Conservation (phyloP, 2,888 invertebrate species). For the Anagyrus pseudococci region DNA sequence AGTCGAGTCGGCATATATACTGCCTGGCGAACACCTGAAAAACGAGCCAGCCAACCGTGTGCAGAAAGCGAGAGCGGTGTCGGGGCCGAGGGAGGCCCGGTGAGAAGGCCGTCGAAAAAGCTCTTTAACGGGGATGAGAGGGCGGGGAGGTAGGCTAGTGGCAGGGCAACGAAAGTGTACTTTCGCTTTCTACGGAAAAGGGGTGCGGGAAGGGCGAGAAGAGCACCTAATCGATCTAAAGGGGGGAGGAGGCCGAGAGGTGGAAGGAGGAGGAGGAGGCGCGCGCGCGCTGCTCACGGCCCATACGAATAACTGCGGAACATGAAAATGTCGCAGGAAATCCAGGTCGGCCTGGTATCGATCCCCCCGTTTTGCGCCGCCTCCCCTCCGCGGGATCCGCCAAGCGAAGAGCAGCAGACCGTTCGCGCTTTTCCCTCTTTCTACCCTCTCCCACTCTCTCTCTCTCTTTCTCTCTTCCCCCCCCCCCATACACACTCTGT, state of each 20-base stretch:
- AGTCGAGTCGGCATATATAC: too few relatives aligned
- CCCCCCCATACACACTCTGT: too few relatives aligned
- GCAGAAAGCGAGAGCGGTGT: too few relatives aligned
- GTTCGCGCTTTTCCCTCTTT: too few relatives aligned
- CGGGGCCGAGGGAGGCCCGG: too few relatives aligned
- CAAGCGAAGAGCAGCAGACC: too few relatives aligned
- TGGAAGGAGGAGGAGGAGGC: neutral
- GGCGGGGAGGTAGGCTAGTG: too few relatives aligned
- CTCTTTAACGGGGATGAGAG: constrained; percentile 8
- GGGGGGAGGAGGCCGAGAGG: neutral
- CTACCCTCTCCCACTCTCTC: constrained; percentile 4
- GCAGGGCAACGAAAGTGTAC: constrained; percentile 26
- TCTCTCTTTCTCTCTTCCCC: constrained; percentile 25
- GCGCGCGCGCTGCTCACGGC: neutral
- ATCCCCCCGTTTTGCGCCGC: too few relatives aligned
- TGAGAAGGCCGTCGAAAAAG: constrained; percentile 30
- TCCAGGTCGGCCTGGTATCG: too few relatives aligned
- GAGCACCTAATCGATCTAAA: constrained; percentile 33
- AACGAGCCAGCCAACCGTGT: too few relatives aligned
- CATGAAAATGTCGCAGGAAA: constrained; percentile 40
- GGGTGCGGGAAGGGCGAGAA: neutral
- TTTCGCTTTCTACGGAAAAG: constrained; percentile 30
- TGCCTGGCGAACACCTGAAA: too few relatives aligned
- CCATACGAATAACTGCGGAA: constrained; percentile 36
- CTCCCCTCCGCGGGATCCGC: too few relatives aligned